A percentile compares a stretch with the other conserved stretches of the same genome.
phyloP scores from a whole-genome alignment of 2,797 vertebrate genomes.

The Pseudopleuronectes americanus region DNA sequence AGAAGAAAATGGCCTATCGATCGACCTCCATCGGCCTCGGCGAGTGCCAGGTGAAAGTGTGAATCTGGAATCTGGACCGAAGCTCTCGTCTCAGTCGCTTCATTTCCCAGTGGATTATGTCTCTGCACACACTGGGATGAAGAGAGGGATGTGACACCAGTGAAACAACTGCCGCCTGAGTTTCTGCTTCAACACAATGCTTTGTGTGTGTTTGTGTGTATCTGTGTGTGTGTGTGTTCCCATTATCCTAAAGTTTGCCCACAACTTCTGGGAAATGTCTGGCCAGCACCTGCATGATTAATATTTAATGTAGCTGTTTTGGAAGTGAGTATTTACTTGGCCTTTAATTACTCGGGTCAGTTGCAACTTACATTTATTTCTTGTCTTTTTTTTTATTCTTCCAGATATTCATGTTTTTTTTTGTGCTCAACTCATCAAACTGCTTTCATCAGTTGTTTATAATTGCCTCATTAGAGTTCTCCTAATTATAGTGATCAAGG shows the following conservation, averaged over 20 bases:
- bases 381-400: slow-evolving; percentile 46
- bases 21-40: too few species aligned
- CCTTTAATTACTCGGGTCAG: slow-evolving; percentile 78
- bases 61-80: slow-evolving; percentile 47
- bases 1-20: too few species aligned
- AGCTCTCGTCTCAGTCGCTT: slow-evolving; percentile 42
- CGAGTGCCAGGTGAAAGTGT: slow-evolving; percentile 41
- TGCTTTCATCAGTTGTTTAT: slow-evolving; percentile 81
- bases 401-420: slow-evolving; percentile 63
- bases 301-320: slow-evolving; percentile 76
- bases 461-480: slow-evolving; percentile 85
- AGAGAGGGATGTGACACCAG: slow-evolving; percentile 20
- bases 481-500: slow-evolving; percentile 84
- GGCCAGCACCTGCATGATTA: slow-evolving; percentile 77
- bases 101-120: slow-evolving; percentile 58
- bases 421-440: slow-evolving; percentile 76
- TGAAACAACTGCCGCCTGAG: slow-evolving; percentile 47
- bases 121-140: slow-evolving; percentile 40
- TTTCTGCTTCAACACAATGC: slow-evolving; percentile 18
- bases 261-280: slow-evolving; percentile 61
- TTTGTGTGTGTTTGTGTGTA: slow-evolving; percentile 12
- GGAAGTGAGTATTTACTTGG: slow-evolving; percentile 67
- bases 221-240: slow-evolving; percentile 35
- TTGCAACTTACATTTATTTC: slow-evolving; percentile 72
- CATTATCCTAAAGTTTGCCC: slow-evolving; percentile 52